Evolutionary conservation across 2,113 vertebrate genomes (phyloP).

Genomic region (Pelecanus crispus): DNA sequence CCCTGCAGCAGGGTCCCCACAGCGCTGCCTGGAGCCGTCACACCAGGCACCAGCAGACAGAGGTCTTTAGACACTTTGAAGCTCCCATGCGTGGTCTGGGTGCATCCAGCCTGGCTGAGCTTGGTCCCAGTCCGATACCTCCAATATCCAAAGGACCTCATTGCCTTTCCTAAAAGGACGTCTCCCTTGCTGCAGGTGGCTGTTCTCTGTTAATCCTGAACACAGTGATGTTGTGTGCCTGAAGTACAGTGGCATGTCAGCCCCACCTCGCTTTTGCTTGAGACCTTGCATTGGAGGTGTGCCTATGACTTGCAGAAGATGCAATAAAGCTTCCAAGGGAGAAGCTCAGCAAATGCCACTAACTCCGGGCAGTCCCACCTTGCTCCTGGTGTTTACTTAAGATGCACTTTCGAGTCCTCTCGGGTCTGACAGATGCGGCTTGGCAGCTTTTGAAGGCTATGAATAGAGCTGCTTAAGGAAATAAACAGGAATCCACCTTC

Average conservation of each 20-base stretch:
- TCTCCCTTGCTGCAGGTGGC: not conserved
- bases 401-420: not conserved
- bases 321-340: not conserved
- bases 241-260: not conserved
- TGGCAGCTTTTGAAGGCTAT: constrained; percentile 32
- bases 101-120: not conserved
- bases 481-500: constrained; percentile 40
- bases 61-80: not conserved
- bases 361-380: not conserved
- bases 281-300: not conserved
- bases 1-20: not conserved
- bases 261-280: rapidly evolving
- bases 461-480: constrained; percentile 31
- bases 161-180: not conserved
- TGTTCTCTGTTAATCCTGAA: not conserved
- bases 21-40: not conserved
- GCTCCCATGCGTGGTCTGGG: not conserved
- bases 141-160: not conserved
- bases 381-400: not conserved
- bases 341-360: not conserved
- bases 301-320: not conserved
- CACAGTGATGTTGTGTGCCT: not conserved
- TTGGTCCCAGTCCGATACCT: not conserved
- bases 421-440: not conserved
- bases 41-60: not conserved